Evolutionary conservation across 2,113 vertebrate genomes (phyloP).

Genomic region (Ifrita kowaldi): DNA sequence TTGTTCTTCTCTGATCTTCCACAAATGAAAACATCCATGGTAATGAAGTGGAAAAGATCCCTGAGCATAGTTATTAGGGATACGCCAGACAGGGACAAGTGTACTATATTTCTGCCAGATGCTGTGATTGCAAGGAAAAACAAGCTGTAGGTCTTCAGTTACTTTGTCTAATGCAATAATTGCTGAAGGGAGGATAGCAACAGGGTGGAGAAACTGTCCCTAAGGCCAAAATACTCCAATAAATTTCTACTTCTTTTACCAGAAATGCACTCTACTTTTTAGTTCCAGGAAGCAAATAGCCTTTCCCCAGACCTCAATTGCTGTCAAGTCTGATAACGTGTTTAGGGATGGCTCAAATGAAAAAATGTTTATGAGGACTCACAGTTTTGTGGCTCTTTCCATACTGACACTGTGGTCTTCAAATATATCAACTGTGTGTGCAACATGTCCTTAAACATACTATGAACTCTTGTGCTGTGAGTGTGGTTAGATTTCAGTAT

Average conservation of each 20-base stretch:
- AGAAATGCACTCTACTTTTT: neutral
- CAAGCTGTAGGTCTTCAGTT: neutral
- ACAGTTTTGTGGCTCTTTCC: neutral
- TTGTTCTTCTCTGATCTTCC: neutral
- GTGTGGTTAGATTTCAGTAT: neutral
- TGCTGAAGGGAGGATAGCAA: neutral
- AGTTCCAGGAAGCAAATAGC: neutral
- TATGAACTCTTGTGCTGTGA: neutral
- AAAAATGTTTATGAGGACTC: neutral
- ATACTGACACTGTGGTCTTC: neutral
- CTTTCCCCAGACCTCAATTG: neutral
- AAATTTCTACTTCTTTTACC: neutral
- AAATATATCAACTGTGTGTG: neutral
- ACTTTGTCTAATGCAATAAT: neutral
- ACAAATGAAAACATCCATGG: neutral
- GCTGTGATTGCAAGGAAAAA: neutral
- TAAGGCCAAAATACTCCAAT: neutral
- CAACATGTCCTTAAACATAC: neutral
- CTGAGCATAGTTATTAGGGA: neutral
- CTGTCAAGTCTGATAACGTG: neutral
- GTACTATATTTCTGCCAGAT: neutral
- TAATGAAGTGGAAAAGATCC: neutral
- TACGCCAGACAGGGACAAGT: neutral
- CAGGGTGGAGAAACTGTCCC: neutral
- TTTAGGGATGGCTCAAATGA: neutral